Percentiles rank a stretch among this genome's conserved stretches.
phyloP scores from a whole-genome alignment of 2,797 vertebrate genomes.

The Rachycentron canadum region DNA sequence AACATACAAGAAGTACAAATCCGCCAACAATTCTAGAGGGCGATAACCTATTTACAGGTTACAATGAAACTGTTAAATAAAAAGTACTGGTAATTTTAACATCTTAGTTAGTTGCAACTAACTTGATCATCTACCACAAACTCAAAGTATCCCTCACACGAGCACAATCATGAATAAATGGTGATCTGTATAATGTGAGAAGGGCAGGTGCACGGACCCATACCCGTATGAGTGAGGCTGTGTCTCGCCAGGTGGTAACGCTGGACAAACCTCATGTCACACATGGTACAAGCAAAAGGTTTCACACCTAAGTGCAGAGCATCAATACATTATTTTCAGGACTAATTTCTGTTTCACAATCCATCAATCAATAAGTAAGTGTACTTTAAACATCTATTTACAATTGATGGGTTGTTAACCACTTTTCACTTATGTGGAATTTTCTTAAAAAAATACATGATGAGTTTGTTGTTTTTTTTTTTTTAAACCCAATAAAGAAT shows the following conservation, averaged over 20 bases:
- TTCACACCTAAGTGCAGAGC: slow-evolving; percentile 70
- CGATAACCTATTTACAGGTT: background rate
- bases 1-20: background rate
- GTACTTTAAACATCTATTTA: slow-evolving; percentile 43
- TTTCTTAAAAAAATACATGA: slow-evolving; percentile 20
- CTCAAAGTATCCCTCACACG: background rate
- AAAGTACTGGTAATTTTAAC: background rate
- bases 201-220: slow-evolving; percentile 79
- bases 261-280: slow-evolving; percentile 86
- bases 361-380: slow-evolving; percentile 29
- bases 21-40: slow-evolving; percentile 25
- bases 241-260: slow-evolving; percentile 86
- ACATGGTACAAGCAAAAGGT: slow-evolving; percentile 85
- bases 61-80: background rate
- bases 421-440: slow-evolving; percentile 47
- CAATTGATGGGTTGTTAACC: slow-evolving; percentile 84
- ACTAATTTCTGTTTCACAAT: slow-evolving; percentile 57
- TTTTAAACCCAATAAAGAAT: slow-evolving; percentile 47
- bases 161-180: slow-evolving; percentile 14
- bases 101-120: background rate
- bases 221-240: slow-evolving; percentile 86
- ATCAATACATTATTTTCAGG: slow-evolving; percentile 76
- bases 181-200: slow-evolving; percentile 52
- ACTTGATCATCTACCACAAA: background rate
- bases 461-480: too few species aligned